Evolutionary conservation across 2,888 invertebrate genomes (phyloP).

Genomic region (Drosophila anceps): DNA sequence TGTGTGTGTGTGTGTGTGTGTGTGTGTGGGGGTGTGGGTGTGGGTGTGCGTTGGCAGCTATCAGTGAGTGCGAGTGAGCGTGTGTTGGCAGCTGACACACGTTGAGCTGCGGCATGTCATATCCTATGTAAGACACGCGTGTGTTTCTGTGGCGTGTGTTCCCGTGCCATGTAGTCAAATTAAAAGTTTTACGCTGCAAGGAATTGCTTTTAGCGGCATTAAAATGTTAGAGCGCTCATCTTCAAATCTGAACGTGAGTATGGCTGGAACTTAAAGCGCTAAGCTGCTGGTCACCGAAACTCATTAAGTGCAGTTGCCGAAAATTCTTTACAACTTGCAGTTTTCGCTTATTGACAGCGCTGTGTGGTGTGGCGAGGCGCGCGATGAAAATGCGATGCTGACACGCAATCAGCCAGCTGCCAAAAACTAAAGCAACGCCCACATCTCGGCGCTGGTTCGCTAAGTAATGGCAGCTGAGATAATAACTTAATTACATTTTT

Average conservation of each 20-base stretch:
- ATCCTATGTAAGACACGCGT: conserved; percentile 35
- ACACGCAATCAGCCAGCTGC: conserved; percentile 77
- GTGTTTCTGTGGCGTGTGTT: conserved; percentile 37
- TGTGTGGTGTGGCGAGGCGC: conserved; percentile 8
- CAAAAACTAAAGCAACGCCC: conserved; percentile 53
- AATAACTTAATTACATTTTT: conserved; percentile 79
- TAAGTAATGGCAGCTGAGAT: conserved; percentile 53
- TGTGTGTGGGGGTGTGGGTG: conserved; percentile 8
- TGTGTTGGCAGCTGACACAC: conserved; percentile 54
- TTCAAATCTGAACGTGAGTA: not conserved
- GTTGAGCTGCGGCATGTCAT: conserved; percentile 57
- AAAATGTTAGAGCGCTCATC: conserved; percentile 27
- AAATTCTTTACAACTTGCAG: conserved; percentile 37
- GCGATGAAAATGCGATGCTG: conserved; percentile 42
- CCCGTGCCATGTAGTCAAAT: conserved; percentile 76
- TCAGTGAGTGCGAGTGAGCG: conserved; percentile 7
- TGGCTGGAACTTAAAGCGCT: not conserved
- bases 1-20: conserved; percentile 11
- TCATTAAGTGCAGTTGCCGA: conserved; percentile 44
- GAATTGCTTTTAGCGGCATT: conserved; percentile 73
- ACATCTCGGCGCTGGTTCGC: not conserved
- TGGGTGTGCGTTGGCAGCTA: conserved; percentile 1
- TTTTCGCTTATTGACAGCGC: conserved; percentile 28
- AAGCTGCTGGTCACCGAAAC: conserved; percentile 11
- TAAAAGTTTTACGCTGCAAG: conserved; percentile 71